A percentile compares a stretch with the other conserved stretches of the same genome.
Conservation (phyloP, 2,113 vertebrate genomes). For the Pandion haliaetus region DNA sequence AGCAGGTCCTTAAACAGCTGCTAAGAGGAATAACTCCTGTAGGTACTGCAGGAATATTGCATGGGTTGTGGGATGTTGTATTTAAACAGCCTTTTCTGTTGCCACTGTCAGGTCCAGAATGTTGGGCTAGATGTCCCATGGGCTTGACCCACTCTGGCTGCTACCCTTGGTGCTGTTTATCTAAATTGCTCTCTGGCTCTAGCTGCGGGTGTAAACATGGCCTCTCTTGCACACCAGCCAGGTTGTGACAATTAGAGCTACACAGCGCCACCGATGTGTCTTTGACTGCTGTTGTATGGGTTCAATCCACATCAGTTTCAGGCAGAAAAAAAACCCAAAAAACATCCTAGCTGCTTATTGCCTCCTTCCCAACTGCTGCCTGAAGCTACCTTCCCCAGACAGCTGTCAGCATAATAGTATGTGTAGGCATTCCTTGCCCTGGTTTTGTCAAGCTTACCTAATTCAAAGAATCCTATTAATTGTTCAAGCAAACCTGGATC, state of each 20-base stretch:
- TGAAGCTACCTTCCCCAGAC: not conserved
- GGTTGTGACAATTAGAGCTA: not conserved
- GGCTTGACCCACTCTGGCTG: not conserved
- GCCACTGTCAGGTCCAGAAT: not conserved
- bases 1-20: not conserved
- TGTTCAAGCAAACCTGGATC: not conserved
- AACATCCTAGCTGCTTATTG: not conserved
- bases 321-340: not conserved
- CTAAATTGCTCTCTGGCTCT: not conserved
- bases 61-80: not conserved
- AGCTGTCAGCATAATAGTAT: not conserved
- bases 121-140: not conserved
- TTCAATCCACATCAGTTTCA: not conserved
- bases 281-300: not conserved
- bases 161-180: not conserved
- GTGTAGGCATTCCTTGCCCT: not conserved
- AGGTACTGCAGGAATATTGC: not conserved
- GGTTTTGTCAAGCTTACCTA: not conserved
- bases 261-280: accelerated
- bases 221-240: not conserved
- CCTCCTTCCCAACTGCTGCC: not conserved
- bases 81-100: not conserved
- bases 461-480: not conserved
- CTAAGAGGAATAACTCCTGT: not conserved
- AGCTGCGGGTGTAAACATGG: not conserved